A percentile compares a stretch with the other conserved stretches of the same genome.
Evolutionary conservation across 2,113 vertebrate genomes (phyloP).

Genomic region (Lasiurus borealis): DNA sequence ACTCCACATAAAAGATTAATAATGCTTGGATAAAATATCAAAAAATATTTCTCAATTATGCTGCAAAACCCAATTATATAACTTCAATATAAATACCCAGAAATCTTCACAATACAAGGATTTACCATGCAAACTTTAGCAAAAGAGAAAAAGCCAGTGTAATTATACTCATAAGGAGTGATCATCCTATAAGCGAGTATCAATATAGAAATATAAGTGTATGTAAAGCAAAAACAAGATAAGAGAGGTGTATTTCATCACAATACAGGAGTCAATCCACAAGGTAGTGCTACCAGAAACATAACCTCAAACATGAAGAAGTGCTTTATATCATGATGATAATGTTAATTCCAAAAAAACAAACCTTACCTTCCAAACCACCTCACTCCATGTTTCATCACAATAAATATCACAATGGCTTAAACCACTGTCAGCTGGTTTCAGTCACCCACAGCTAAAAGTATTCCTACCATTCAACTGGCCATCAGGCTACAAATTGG

Average conservation of each 20-base stretch:
- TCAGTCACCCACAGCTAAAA: background rate
- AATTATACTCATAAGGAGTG: background rate
- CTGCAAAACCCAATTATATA: background rate
- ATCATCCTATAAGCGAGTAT: background rate
- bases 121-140: background rate
- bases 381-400: background rate
- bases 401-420: background rate
- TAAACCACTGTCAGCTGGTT: background rate
- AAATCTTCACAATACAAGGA: background rate
- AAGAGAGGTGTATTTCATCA: background rate
- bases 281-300: background rate
- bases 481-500: background rate
- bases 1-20: conserved; percentile 18
- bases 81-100: conserved; percentile 12
- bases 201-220: background rate
- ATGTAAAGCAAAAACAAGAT: background rate
- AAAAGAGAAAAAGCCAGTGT: background rate
- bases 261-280: background rate
- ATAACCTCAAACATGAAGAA: background rate
- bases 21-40: background rate
- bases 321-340: background rate
- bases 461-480: background rate
- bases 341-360: background rate
- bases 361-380: background rate
- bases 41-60: background rate